Evolutionary conservation across 2,888 invertebrate species (phyloP), one percentile per base, ranked within the genome.

Genomic region (Sesamia inferens): DNA sequence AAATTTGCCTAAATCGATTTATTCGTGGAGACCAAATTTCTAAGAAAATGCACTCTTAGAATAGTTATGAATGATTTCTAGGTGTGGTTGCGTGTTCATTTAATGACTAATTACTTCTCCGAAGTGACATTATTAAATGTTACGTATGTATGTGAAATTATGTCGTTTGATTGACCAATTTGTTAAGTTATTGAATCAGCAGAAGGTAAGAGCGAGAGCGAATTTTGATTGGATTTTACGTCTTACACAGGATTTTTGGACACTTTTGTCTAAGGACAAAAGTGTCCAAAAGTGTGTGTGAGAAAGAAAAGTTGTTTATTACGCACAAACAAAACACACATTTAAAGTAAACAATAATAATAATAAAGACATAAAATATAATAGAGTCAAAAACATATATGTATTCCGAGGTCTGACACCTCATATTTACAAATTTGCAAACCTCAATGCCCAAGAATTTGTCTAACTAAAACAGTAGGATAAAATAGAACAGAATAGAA

Each of bases 101-200:
- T 66, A 76, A 73, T 85, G 85, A 83, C 80, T 84, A 80, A 82
- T 80, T 74, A 64, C 7, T 84, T 77, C 83, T 70, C 2, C 7
- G 85, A 79, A 77, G 42, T 75, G 77, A 63, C 44, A 57, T 77
- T 77, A 70, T 68, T 67, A 24, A 63, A 47, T 22, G 62, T 67
- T 54, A 64, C 74, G 57, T 69, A 42, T 58, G 48, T 81, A 71
- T 68, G 64, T 62, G 82, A 78, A 79, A 78, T 72, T 63, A 63
- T 67, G 51, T 59, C 58, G 47, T 47, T 66, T 19, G 65, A 83
- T 80, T 83, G 59, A 54, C 59, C 61, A 80, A 80, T 68, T 74
- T 48, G 8, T 48, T 72, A 57, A 57, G 7, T 57, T 63, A 72
- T 79, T 79, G 65, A 80, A 66, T 61, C 48, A 75, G 65, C 16